These are phyloP conservation scores for Elysia crispata DNA, from an alignment of 2,888 invertebrate genomes.

Conservation along the genomic window DNA sequence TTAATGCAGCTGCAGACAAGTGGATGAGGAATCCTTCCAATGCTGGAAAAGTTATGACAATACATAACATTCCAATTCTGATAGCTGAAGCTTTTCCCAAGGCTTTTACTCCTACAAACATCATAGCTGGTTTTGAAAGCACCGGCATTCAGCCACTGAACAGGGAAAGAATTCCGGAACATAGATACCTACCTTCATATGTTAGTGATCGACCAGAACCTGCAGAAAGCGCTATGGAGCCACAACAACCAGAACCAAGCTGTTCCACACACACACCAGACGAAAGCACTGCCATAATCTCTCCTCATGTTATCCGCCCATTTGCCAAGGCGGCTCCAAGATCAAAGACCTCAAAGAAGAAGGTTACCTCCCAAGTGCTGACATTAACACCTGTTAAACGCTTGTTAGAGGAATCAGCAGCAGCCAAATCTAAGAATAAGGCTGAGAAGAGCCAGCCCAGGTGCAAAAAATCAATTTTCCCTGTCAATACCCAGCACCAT, in stretches of 20 bases:
- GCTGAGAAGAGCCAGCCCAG: too few relatives aligned
- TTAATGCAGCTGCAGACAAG: background rate
- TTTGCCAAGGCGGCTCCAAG: conserved; percentile 3
- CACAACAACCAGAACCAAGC: background rate
- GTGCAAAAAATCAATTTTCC: too few relatives aligned
- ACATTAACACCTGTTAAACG: background rate
- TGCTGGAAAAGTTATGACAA: conserved; percentile 42
- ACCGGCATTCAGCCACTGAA: conserved; percentile 48
- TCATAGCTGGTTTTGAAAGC: conserved; percentile 40
- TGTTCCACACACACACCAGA: background rate
- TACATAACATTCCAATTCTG: conserved; percentile 35
- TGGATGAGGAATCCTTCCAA: conserved; percentile 3
- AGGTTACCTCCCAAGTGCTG: background rate
- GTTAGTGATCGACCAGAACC: conserved; percentile 16
- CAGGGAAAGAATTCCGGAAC: conserved; percentile 16
- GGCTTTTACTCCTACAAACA: conserved; percentile 42
- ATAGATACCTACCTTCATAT: background rate
- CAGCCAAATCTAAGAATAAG: too few relatives aligned
- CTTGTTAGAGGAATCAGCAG: background rate
- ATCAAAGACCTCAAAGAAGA: background rate
- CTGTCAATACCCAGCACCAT: too few relatives aligned
- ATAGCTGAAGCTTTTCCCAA: conserved; percentile 31
- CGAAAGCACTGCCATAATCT: background rate
- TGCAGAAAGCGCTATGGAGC: background rate
- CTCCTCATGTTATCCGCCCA: background rate